Conservation (phyloP, 2,113 vertebrate genomes). For the Aegotheles bennettii region DNA sequence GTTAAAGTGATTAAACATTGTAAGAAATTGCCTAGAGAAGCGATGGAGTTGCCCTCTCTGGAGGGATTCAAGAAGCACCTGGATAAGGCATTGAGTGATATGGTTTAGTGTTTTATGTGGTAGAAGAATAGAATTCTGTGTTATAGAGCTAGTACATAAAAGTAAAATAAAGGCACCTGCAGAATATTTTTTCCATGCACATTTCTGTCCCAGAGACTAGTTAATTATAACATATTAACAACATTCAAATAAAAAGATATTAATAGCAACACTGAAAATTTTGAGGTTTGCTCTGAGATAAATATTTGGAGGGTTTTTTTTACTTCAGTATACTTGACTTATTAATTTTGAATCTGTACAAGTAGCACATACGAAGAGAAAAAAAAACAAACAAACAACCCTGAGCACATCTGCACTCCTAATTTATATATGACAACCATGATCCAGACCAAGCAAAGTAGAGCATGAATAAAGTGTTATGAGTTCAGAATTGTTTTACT, state of each 20-base stretch:
- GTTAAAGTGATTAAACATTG: too few relatives aligned
- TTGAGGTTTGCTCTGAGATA: neutral
- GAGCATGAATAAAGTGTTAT: conserved; percentile 58
- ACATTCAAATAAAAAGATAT: neutral
- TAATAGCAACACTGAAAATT: neutral
- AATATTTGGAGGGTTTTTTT: neutral
- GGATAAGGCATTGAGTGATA: too few relatives aligned
- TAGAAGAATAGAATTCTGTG: too few relatives aligned
- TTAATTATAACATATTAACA: neutral
- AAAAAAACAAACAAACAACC: neutral
- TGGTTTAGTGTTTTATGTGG: too few relatives aligned
- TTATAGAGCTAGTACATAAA: neutral
- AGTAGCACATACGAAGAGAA: neutral
- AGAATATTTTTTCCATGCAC: neutral
- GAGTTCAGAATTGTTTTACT: conserved; percentile 59
- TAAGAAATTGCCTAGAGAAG: too few relatives aligned
- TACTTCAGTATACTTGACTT: neutral
- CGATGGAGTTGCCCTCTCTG: too few relatives aligned
- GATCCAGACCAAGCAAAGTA: neutral
- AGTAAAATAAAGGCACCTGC: neutral
- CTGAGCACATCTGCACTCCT: neutral
- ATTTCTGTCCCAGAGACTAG: neutral
- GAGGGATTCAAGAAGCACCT: too few relatives aligned
- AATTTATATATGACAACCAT: neutral
- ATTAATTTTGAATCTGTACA: neutral